A percentile compares a stretch with the other conserved stretches of the same genome.
Conservation (phyloP, 2,797 vertebrate species). For the Lycodopsis pacificus region DNA sequence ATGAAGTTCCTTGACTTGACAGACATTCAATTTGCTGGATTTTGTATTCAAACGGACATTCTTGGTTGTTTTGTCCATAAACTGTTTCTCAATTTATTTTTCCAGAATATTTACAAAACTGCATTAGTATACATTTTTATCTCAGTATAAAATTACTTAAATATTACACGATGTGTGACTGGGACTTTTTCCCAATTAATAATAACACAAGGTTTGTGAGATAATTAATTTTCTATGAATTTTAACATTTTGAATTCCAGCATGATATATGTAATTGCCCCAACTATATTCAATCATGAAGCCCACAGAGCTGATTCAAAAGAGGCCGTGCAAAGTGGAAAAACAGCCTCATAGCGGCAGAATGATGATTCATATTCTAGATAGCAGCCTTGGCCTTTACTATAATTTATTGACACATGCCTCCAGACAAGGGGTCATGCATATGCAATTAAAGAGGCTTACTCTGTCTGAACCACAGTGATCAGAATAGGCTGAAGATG, state of each 20-base stretch:
- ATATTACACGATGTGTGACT: neutral
- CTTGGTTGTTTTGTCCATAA: neutral
- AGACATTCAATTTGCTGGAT: neutral
- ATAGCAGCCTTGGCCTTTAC: conserved; percentile 62
- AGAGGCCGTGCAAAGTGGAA: conserved; percentile 12
- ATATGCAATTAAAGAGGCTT: conserved; percentile 72
- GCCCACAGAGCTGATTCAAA: conserved; percentile 23
- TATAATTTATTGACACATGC: conserved; percentile 71
- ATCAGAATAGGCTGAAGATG: conserved; percentile 39
- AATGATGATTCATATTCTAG: conserved; percentile 66
- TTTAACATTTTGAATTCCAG: neutral
- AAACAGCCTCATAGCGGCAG: conserved; percentile 41
- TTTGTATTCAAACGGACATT: accelerated
- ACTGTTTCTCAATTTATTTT: neutral
- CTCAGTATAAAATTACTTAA: neutral
- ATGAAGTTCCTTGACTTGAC: neutral
- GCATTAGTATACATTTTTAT: neutral
- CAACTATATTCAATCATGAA: conserved; percentile 3
- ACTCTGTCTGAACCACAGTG: conserved; percentile 49
- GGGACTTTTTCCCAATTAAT: neutral
- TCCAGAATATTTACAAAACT: neutral
- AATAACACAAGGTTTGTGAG: neutral
- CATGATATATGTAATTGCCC: neutral
- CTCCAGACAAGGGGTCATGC: conserved; percentile 69
- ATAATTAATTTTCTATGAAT: neutral